These are phyloP conservation scores for Merluccius polli DNA, from an alignment of 2,797 vertebrate genomes.

Conservation along the genomic window DNA sequence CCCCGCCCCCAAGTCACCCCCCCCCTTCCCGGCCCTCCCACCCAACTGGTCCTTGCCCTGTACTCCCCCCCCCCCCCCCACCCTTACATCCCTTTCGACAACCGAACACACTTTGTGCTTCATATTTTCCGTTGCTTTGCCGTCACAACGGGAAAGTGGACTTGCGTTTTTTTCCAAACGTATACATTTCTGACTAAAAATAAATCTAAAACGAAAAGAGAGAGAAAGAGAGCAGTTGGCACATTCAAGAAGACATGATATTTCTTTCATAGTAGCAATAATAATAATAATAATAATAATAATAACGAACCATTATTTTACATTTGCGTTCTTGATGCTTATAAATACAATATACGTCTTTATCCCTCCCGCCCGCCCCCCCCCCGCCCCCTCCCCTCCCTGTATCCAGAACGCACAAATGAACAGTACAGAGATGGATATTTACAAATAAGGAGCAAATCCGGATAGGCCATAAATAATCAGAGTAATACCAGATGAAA, in stretches of 20 bases:
- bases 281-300: slow-evolving; percentile 19
- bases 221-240: slow-evolving; percentile 69
- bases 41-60: slow-evolving; percentile 27
- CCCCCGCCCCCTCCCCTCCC: slow-evolving; percentile 36
- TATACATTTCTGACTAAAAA: slow-evolving; percentile 67
- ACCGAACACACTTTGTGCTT: slow-evolving; percentile 75
- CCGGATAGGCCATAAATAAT: slow-evolving; percentile 74
- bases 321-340: slow-evolving; percentile 48
- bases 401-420: slow-evolving; percentile 71
- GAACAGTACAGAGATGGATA: slow-evolving; percentile 75
- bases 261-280: slow-evolving; percentile 29
- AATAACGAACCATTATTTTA: slow-evolving; percentile 58
- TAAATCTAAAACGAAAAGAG: slow-evolving; percentile 6
- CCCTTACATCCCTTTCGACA: slow-evolving; percentile 37
- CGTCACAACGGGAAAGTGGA: slow-evolving; percentile 72
- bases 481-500: slow-evolving; percentile 55
- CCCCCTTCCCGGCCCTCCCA: slow-evolving; percentile 29
- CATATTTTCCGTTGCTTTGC: slow-evolving; percentile 69
- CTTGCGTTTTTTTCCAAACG: slow-evolving; percentile 46
- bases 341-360: slow-evolving; percentile 81
- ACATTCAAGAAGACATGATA: slow-evolving; percentile 77
- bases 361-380: slow-evolving; percentile 38
- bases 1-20: slow-evolving; percentile 19
- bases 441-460: slow-evolving; percentile 71
- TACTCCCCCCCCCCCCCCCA: slow-evolving; percentile 42